Evolutionary conservation across 2,113 vertebrate genomes (phyloP), one percentile per base, ranked within the genome.

Genomic region (Pangasianodon gigas): DNA sequence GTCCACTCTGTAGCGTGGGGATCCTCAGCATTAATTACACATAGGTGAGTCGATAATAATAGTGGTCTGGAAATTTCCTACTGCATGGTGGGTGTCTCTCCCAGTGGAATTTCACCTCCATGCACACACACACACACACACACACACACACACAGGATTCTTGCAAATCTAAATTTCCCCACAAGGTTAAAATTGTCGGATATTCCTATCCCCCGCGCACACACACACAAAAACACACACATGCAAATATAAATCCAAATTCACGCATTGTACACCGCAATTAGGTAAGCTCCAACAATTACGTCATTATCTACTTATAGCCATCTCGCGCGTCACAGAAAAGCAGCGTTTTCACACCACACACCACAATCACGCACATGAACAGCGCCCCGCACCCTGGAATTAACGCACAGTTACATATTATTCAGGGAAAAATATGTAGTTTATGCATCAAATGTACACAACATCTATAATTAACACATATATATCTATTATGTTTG

Each of bases 41-140:
- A 89, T 41, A 32, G 26, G 37, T 48, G 51, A 71, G 80, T 44
- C 3, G 14, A 84, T 65, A 16, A 56, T 74, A 54, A 46, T 37
- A 46, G 16, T 48, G 58, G 51, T 82, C 86, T 92, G 87, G 87
- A 92, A 91, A 92, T 91, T 86, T 91, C 92, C 89, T 54, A 75
- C 89, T 71, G 89, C 71, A 77, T 71, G 21, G 6, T 81, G 69
- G 87, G 74, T 84, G 81, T 88, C 75, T 52, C 84, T 84, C 84
- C 16, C 65, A 52, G 37, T 32, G 89, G 83, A 79, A 90, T 83
- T 71, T 41, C 26, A 87, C 89, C 75, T 19, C 1, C 54, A 58
- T 24, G 3, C 24, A 37, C 74, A 54, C 69, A 80, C 21, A 52
- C 24, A 60, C 44, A 58, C 54, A 80, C 46, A 75, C 71, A 41